Evolutionary conservation across 2,888 invertebrate genomes (phyloP), one percentile per base, ranked within the genome.

Genomic region (Melinaea marsaeus): DNA sequence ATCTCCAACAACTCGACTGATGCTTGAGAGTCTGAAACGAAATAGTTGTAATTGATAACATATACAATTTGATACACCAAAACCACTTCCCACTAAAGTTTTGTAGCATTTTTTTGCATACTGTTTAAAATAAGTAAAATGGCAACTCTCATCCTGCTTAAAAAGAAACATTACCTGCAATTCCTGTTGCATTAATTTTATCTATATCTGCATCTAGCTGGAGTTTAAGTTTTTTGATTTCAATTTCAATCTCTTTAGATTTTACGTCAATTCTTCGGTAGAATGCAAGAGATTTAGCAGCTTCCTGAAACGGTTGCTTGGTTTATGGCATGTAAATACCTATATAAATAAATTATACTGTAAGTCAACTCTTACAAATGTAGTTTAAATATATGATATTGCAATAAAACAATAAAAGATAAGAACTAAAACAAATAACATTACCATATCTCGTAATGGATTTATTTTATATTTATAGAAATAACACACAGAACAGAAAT

Each of bases 231-330:
- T 83, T 86, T 2, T 72, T 73, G 58, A 87, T 72, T 59, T 83
- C 85, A 0, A 75, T 65, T 68, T 81, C 79, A 0, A 86, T 81
- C 66, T 77, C 77, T 66, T 83, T 83, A 0, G 85, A 83, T 0
- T 75, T 72, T 0, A 74, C 70, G 4, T 72, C 69, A 1, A 79
- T 77, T 32, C 77, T 76, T 48, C 81, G 74, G 69, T 86, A 87
- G 64, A 86, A 86, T 0, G 86, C 82, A 65, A 87, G 75, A 0
- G 86, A 77, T 47, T 79, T 72, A 0, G 79, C 79, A 4, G 86
- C 86, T 69, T 85, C 86, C 87, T 87, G 72, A 7, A 77, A 77
- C 11, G 11, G 35, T 56, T 57, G 3, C 11, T 37, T 35, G 7
- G 7, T 13, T n/a, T 32, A 9, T 7, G 7, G 32, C 22, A 13